Conservation (phyloP, 2,113 vertebrate species). For the mouse (Mus musculus) region DNA sequence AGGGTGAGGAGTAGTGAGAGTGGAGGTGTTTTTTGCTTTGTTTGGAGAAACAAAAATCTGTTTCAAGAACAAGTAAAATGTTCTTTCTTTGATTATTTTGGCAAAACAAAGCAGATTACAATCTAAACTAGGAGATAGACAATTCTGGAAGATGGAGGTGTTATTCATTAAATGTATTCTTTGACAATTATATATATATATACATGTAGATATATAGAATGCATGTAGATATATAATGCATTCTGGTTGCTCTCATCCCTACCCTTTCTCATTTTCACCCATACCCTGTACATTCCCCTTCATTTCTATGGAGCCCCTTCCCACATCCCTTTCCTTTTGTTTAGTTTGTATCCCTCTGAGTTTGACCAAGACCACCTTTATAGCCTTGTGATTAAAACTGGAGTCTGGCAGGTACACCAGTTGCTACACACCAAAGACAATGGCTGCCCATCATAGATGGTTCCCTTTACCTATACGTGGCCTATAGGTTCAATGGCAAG, state of each 20-base stretch:
- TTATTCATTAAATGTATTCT: neutral
- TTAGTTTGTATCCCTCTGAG: neutral
- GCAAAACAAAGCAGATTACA: neutral
- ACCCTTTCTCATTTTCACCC: neutral
- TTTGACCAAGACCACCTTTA: neutral
- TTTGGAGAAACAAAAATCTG: slow-evolving; percentile 17
- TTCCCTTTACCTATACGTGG: neutral
- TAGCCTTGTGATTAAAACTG: neutral
- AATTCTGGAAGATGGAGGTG: neutral
- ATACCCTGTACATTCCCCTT: rapidly evolving
- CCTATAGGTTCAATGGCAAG: neutral
- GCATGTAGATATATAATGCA: neutral
- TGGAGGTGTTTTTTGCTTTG: neutral
- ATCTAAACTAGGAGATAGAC: neutral
- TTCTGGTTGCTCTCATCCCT: neutral
- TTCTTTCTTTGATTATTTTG: slow-evolving; percentile 1
- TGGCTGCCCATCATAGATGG: neutral
- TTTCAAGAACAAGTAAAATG: slow-evolving; percentile 8
- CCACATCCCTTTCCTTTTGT: neutral
- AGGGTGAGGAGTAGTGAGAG: neutral
- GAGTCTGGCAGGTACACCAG: neutral
- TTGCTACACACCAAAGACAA: neutral
- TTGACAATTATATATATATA: neutral
- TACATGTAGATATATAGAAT: neutral
- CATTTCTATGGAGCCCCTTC: neutral